Evolutionary conservation across 2,113 vertebrate genomes (phyloP).

Genomic region (Marmota flaviventris): DNA sequence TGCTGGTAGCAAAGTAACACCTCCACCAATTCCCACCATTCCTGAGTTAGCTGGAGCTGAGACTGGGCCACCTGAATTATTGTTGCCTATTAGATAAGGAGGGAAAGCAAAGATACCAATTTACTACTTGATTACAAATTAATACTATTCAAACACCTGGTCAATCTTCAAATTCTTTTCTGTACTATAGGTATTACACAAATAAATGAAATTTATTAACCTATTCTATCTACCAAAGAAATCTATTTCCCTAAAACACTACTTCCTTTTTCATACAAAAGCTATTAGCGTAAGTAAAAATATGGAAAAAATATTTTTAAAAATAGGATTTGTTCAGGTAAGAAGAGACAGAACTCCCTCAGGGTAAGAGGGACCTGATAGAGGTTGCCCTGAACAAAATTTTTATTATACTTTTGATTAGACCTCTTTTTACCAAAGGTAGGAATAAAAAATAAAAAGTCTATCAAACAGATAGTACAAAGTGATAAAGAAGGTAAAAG

Average conservation of each 20-base stretch:
- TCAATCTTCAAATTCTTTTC: not conserved
- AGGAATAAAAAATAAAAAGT: conserved; percentile 6
- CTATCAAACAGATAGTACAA: not conserved
- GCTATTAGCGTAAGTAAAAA: not conserved
- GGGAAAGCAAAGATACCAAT: conserved; percentile 54
- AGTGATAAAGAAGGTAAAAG: not conserved
- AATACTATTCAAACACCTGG: not conserved
- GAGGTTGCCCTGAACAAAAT: not conserved
- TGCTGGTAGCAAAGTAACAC: conserved; percentile 94
- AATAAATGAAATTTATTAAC: conserved; percentile 25
- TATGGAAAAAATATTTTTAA: too few species aligned
- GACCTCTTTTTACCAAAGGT: conserved; percentile 27
- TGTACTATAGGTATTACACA: not conserved
- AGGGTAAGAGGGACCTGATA: too few species aligned
- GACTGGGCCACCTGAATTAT: conserved; percentile 88
- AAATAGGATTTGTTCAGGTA: too few species aligned
- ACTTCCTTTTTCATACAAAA: conserved; percentile 53
- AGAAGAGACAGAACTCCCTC: too few species aligned
- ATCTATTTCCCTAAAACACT: not conserved
- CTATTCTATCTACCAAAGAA: not conserved
- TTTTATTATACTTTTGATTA: not conserved
- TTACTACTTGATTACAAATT: not conserved
- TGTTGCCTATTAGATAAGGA: conserved; percentile 84
- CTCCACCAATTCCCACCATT: conserved; percentile 90
- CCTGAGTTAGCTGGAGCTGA: conserved; percentile 91